phyloP scores from a whole-genome alignment of 2,888 invertebrate genomes.

The Caenorhabditis uteleia region DNA sequence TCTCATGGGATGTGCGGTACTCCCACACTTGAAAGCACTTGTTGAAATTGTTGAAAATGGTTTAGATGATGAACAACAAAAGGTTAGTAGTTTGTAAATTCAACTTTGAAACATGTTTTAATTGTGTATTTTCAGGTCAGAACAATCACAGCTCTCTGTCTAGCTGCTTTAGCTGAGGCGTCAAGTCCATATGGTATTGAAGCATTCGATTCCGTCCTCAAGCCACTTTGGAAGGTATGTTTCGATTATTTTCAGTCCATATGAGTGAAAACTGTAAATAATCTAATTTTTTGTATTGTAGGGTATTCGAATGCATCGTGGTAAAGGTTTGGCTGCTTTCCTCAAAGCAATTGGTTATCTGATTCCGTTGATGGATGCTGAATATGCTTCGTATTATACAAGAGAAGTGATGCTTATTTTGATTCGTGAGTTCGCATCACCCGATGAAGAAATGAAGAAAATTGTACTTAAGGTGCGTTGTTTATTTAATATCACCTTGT shows the following conservation, averaged over 20 bases:
- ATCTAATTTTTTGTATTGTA: slow-evolving; percentile 1
- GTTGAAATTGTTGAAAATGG: slow-evolving; percentile 99
- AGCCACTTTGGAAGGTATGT: slow-evolving; percentile 99
- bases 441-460: slow-evolving; percentile 99
- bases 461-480: slow-evolving; percentile 89
- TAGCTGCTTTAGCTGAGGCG: slow-evolving; percentile 97
- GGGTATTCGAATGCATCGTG: slow-evolving; percentile 83
- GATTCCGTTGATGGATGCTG: slow-evolving; percentile 95
- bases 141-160: slow-evolving; percentile 96
- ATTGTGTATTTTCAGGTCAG: slow-evolving; percentile 72
- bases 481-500: neutral
- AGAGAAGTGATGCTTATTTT: slow-evolving; percentile 98
- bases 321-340: slow-evolving; percentile 95
- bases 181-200: slow-evolving; percentile 99
- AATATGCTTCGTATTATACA: slow-evolving; percentile 99
- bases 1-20: slow-evolving; percentile 97
- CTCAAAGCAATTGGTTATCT: slow-evolving; percentile 98
- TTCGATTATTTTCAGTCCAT: slow-evolving; percentile 71
- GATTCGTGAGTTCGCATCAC: slow-evolving; percentile 98
- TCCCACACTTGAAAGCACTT: slow-evolving; percentile 94
- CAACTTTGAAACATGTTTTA: neutral
- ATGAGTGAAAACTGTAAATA: neutral
- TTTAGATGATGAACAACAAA: slow-evolving; percentile 96
- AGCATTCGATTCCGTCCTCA: slow-evolving; percentile 97
- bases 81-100: slow-evolving; percentile 74